Evolutionary conservation across 2,888 invertebrate species (phyloP), one percentile per base, ranked within the genome.

Genomic region (Pyrrhosoma nymphula): DNA sequence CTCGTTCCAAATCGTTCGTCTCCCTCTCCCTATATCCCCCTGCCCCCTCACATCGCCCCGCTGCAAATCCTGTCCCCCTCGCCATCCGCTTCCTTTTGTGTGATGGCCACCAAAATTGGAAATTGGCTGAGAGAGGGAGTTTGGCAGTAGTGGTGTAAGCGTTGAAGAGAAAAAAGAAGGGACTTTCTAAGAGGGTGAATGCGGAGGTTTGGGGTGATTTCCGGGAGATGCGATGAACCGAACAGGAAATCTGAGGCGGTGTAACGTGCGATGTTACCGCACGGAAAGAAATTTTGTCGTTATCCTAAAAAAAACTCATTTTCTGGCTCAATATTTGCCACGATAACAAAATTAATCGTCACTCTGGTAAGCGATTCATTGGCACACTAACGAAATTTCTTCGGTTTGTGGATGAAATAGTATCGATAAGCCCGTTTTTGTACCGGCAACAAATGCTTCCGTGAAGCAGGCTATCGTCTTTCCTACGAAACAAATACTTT

Each of bases 31-130:
- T n/a, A n/a, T n/a, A n/a, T 60, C 60, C n/a, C n/a, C 69, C n/a
- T 69, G n/a, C 69, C 69, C 20, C 69, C 69, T 14, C n/a, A 12
- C n/a, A n/a, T 69, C 35, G 35, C 23, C 30, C 63, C 47, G 26
- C 63, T 39, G 6, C 56, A 26, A 47, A 88, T 26, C 47, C 47
- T 47, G n/a, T 8, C 47, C 47, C 47, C 8, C 47, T 47, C 8
- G 47, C 88, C 30, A 23, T 14, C 16, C 91, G 18, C 35, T 39
- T 60, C 26, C 93, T 93, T 93, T 93, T 93, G 93, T 93, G 60
- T 12, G 93, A 93, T n/a, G 93, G 47, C 26, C 47, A 35, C 69
- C 69, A 69, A 93, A 93, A 93, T 93, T 93, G 93, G 93, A 93
- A 93, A 93, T 93, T 93, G 93, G 93, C 93, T 93, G 93, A 26